phyloP scores from a whole-genome alignment of 2,797 vertebrate species.

The Acrossocheilus wenchowensis region DNA sequence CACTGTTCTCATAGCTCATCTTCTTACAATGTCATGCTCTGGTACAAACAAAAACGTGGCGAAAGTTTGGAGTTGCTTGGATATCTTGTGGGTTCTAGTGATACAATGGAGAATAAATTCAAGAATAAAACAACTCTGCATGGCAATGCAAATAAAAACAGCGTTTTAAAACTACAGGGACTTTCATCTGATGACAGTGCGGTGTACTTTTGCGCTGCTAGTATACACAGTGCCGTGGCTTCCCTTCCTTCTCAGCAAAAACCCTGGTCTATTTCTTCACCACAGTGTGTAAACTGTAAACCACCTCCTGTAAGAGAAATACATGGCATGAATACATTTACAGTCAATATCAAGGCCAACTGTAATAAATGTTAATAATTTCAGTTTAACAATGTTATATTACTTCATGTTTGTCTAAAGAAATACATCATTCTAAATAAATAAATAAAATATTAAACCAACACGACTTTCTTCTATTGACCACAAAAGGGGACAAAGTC shows the following conservation, averaged over 20 bases:
- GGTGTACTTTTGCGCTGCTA: slow-evolving; percentile 60
- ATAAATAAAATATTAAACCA: background rate
- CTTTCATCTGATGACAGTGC: slow-evolving; percentile 49
- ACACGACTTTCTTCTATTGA: background rate
- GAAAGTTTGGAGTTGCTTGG: background rate
- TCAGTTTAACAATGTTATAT: background rate
- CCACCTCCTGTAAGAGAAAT: background rate
- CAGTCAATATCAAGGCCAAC: background rate
- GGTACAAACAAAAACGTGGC: slow-evolving; percentile 60
- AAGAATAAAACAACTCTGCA: slow-evolving; percentile 16
- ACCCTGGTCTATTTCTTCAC: slow-evolving; percentile 19
- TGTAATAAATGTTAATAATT: background rate
- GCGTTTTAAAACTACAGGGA: slow-evolving; percentile 48
- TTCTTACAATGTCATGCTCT: slow-evolving; percentile 63
- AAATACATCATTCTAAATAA: too few relatives aligned
- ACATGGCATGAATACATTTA: background rate
- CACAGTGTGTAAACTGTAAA: background rate
- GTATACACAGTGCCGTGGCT: slow-evolving; percentile 61
- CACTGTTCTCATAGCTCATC: slow-evolving; percentile 61
- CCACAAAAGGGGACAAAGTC: background rate
- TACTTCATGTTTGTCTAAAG: background rate
- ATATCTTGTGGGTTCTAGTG: background rate
- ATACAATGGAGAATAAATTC: slow-evolving; percentile 28
- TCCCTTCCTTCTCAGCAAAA: slow-evolving; percentile 56
- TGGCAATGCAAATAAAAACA: slow-evolving; percentile 39